A percentile compares a stretch with the other conserved stretches of the same genome.
These are phyloP conservation scores for Chrysodeixis includens DNA, from an alignment of 2,888 invertebrate species.

Conservation along the genomic window DNA sequence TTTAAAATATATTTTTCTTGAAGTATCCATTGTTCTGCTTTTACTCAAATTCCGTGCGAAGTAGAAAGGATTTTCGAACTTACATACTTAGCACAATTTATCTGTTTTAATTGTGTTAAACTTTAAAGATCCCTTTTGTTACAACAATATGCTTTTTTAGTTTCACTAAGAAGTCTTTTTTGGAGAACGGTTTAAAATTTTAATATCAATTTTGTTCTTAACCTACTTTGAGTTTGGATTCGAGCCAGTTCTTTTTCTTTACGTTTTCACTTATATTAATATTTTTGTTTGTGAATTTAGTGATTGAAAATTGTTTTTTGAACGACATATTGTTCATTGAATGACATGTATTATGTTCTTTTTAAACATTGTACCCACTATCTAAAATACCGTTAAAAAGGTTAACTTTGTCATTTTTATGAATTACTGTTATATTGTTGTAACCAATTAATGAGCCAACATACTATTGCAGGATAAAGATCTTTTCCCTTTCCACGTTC, in stretches of 20 bases:
- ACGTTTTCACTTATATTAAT: neutral
- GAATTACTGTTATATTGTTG: too few species aligned
- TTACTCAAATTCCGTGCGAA: slow-evolving; percentile 17
- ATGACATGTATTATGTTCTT: too few species aligned
- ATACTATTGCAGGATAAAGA: too few species aligned
- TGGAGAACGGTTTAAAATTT: neutral
- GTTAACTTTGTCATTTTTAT: too few species aligned
- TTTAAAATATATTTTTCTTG: slow-evolving; percentile 10
- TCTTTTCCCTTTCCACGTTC: too few species aligned
- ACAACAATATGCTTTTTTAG: slow-evolving; percentile 25
- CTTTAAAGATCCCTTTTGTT: slow-evolving; percentile 19
- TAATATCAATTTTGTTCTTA: neutral
- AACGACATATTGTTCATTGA: too few species aligned
- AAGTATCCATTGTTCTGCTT: slow-evolving; percentile 22
- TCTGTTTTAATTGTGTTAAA: slow-evolving; percentile 38
- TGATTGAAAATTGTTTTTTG: too few species aligned
- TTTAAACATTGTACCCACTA: too few species aligned
- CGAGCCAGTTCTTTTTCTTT: neutral
- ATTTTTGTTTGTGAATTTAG: too few species aligned
- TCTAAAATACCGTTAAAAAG: too few species aligned
- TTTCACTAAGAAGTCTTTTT: slow-evolving; percentile 8
- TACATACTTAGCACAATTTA: slow-evolving; percentile 40
- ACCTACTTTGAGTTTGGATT: neutral
- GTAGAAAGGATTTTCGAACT: slow-evolving; percentile 39
- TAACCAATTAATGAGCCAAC: too few species aligned